Base-by-base conservation (phyloP, 1,140 invertebrate genomes). In the Aphidius gifuensis region DNA sequence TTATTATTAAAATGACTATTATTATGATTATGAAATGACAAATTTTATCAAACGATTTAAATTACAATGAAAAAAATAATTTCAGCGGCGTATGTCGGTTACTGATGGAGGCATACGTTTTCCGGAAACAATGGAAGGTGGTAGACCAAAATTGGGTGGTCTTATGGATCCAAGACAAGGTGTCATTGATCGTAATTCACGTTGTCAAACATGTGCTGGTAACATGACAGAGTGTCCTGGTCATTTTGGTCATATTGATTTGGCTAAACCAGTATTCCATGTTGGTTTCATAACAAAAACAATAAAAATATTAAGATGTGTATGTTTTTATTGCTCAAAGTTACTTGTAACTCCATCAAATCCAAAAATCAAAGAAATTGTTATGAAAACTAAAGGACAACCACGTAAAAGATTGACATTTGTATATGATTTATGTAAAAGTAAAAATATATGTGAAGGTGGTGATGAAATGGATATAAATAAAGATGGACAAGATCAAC, bases 91-190 rank as follows among this genome's bases (percentile, higher is more conserved):
- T 46, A 97, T 97, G 94, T 97, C 94, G 56, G 95, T 99, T 46
- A 98, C 96, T 6, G 96, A 98, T 74, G 94, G 94, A 40, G 96
- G 96, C 50, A 97, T 99, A 65, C 89, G 90, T 71, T 99, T 94
- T 81, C 88, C 97, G 8, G 98, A 99, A 83, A 97, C 96, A 0
- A 97, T 97, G 88, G 98, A 99, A 83, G 96, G 96, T 48, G 97
- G 97, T 9, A 86, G 95, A 5, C 97, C 98, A 1, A 99, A 99
- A 76, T 77, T 98, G 56, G 95, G 96, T 4, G 98, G 98, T 32
- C 87, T 99, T 47, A 99, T 99, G 96, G 98, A 99, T 79, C 98
- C 98, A 1, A 84, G 97, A 40, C 98, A 99, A 83, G 98, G 98
- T 64, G 96, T 97, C 9, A 93, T 99, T 32, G 97, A 99, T 74